Evolutionary conservation across 2,797 vertebrate species (phyloP), one percentile per base, ranked within the genome.

Genomic region (Helostoma temminkii): DNA sequence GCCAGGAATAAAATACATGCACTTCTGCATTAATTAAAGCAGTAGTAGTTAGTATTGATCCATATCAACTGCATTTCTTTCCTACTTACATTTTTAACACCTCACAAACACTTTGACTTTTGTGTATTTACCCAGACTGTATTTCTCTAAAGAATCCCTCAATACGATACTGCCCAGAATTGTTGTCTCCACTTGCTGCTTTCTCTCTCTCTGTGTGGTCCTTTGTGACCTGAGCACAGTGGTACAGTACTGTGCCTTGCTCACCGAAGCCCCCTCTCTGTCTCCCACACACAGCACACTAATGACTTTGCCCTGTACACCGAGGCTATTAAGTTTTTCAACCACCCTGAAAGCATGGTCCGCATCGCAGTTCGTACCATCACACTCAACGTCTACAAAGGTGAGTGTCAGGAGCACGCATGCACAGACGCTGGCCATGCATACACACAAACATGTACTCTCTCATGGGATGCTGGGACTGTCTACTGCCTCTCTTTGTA

Each of bases 271-370:
- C 79, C 76, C 82, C 68, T 90, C 87, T 90, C 65, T 94, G 82
- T 94, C 89, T 92, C 79, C 93, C 89, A 90, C 90, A 79, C 94
- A 95, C 94, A 99, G 98, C 97, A 99, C 92, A 99, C 96, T 86
- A 99, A 99, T 78, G 98, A 99, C 94, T 99, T 99, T 93, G 97
- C 98, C 93, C 95, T 99, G 87, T 99, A 99, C 93, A 99, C 98
- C 67, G 98, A 99, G 94, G 98, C 98, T 90, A 99, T 99, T 92
- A 99, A 99, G 83, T 99, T 99, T 94, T 99, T 99, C 94, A 99
- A 99, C 93, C 98, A 99, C 85, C 96, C 98, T 2, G 98, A 99
- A 90, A 99, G 97, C 93, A 99, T 99, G 98, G 98, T 99, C 89
- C 95, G 98, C 90, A 98, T 99, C 80, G 98, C 98, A 47, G 98